Evolutionary conservation across 1,140 invertebrate genomes (phyloP).

Genomic region (Apis mellifera): DNA sequence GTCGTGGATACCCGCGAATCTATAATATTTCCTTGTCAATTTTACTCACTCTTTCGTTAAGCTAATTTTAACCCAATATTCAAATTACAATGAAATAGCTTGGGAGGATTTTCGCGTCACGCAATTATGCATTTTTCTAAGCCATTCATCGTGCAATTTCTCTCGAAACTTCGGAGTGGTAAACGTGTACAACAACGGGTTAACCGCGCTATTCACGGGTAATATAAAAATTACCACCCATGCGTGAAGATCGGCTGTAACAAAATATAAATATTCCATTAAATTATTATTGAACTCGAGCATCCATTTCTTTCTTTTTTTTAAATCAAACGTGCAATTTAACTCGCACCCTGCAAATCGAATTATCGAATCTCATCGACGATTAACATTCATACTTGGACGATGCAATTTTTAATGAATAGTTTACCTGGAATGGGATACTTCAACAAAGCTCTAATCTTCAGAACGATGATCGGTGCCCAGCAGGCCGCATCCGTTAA

Average conservation of each 20-base stretch:
- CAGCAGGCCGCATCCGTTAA: slow-evolving; percentile 89
- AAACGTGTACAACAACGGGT: slow-evolving; percentile 91
- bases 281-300: neutral
- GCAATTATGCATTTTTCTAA: slow-evolving; percentile 61
- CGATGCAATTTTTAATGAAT: no score
- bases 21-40: slow-evolving; percentile 33
- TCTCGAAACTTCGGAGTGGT: slow-evolving; percentile 87
- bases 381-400: no score
- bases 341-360: no score
- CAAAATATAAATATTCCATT: neutral
- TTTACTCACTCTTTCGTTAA: neutral
- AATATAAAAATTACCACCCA: slow-evolving; percentile 90
- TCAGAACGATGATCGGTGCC: slow-evolving; percentile 88
- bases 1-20: slow-evolving; percentile 65
- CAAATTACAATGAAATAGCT: slow-evolving; percentile 45
- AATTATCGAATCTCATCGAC: no score
- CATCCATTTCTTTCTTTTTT: no score
- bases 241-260: slow-evolving; percentile 85
- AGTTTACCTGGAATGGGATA: slow-evolving; percentile 75
- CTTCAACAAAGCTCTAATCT: slow-evolving; percentile 84
- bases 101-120: slow-evolving; percentile 63
- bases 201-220: slow-evolving; percentile 90
- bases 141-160: slow-evolving; percentile 75
- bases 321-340: no score
- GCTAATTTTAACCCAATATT: no score